Evolutionary conservation across 1,140 invertebrate genomes (phyloP).

Genomic region (Periplaneta americana): DNA sequence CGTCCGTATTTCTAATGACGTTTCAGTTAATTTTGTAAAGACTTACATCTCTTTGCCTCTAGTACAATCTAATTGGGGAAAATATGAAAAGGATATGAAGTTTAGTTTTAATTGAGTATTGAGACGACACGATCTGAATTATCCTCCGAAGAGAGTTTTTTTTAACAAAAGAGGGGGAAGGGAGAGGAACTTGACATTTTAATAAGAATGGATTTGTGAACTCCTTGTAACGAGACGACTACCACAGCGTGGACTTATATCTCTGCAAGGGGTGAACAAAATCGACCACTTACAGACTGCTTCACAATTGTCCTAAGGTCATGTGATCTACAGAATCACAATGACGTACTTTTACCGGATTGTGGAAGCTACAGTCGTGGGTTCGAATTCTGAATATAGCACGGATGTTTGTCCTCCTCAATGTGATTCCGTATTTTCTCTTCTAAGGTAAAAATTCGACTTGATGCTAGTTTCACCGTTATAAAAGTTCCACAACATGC

Average conservation of each 20-base stretch:
- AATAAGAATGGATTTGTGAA: not conserved
- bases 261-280: not conserved
- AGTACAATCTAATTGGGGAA: constrained; percentile 22
- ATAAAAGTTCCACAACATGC: too few relatives aligned
- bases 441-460: too few relatives aligned
- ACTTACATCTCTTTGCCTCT: not conserved
- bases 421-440: too few relatives aligned
- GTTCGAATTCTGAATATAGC: too few relatives aligned
- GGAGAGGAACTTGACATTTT: not conserved
- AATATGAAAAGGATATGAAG: constrained; percentile 19
- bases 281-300: not conserved
- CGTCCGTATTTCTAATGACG: constrained; percentile 4
- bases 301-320: too few relatives aligned
- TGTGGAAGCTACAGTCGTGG: too few relatives aligned
- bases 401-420: too few relatives aligned
- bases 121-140: constrained; percentile 7
- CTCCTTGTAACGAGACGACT: not conserved
- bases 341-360: too few relatives aligned
- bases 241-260: not conserved
- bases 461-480: too few relatives aligned
- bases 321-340: too few relatives aligned
- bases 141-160: not conserved
- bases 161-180: not conserved
- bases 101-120: constrained; percentile 21
- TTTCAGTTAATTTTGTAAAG: constrained; percentile 16